Base-by-base conservation (phyloP, 2,888 invertebrate genomes). In the Drosophila peninsularis region DNA sequence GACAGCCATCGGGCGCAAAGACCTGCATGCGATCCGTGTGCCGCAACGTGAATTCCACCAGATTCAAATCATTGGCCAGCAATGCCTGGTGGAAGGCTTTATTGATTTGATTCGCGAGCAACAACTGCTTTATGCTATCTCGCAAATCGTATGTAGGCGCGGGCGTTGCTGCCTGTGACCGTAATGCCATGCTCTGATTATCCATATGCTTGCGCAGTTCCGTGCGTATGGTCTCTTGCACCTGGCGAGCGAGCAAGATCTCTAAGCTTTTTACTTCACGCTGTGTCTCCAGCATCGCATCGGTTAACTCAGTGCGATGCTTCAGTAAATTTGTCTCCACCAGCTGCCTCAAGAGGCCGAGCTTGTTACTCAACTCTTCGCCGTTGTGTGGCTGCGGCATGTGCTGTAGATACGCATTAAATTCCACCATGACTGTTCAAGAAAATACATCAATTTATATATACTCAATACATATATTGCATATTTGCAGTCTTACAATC, bases 41-140 rank as follows among this genome's bases (percentile, higher is more conserved):
- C 88, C 97, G 96, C 91, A 98, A 97, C 13, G 97, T 96, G 77
- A 95, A 95, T 91, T 98, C 95, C 56, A 99, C 97, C 66, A 98
- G 93, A 80, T 94, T 94, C 65, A 98, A 94, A 93, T 99, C 98
- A 37, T 97, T 96, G 14, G 97, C 98, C 11, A 95, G 93, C 71
- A 99, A 93, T 13, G 99, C 98, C 93, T 97, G 94, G 92, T 98
- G 97, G 93, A 98, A 98, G 47, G 98, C 98, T 66, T 96, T 95
- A 93, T 97, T 97, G 53, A 96, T 93, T 91, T 97, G 96, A 1
- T 97, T 96, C 77, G 95, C 94, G 19, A 93, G 90, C 41, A 97
- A 93, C 58, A 96, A 93, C 70, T 94, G 94, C 86, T 96, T 94
- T 75, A 97, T 95, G 83, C 95, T 95, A 14, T 94, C 94, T 81